Percentiles rank a stretch among this genome's conserved stretches.
Conservation (phyloP, 2,888 invertebrate genomes). For the Tipula helvola region DNA sequence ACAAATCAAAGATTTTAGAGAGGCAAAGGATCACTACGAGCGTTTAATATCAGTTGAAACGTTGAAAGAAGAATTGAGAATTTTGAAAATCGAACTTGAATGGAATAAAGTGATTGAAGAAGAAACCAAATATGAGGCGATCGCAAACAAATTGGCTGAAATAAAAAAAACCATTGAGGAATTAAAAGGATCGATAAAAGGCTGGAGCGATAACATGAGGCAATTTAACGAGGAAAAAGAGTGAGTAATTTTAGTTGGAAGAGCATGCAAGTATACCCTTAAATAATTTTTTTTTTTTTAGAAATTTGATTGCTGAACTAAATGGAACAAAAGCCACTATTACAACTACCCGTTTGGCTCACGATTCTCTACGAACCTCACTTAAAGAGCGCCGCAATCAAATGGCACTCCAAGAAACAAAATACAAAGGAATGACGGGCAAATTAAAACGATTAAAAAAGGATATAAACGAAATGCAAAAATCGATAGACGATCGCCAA, state of each 20-base stretch:
- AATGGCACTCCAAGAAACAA: constrained; percentile 16
- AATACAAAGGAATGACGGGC: constrained; percentile 18
- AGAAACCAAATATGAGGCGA: constrained; percentile 27
- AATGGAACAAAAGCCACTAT: background rate
- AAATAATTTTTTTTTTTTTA: background rate
- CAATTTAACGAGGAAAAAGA: background rate
- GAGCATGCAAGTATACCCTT: background rate
- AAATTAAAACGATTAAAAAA: constrained; percentile 23
- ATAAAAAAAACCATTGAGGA: constrained; percentile 20
- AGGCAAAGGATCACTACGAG: background rate
- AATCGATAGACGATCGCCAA: constrained; percentile 36
- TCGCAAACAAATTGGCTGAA: constrained; percentile 27
- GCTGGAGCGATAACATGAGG: background rate
- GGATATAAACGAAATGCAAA: constrained; percentile 35
- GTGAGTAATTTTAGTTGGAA: background rate
- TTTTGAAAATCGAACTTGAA: constrained; percentile 20
- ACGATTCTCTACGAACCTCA: background rate
- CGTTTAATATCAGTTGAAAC: constrained; percentile 21
- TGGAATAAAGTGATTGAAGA: constrained; percentile 36
- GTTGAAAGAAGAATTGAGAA: constrained; percentile 30
- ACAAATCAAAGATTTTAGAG: background rate
- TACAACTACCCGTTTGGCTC: background rate
- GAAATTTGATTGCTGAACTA: background rate
- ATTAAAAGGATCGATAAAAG: background rate
- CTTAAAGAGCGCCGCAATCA: background rate